Percentiles rank a stretch among this genome's conserved stretches.
These are phyloP conservation scores for Mylabris sibirica DNA, from an alignment of 2,888 invertebrate species.

Conservation along the genomic window DNA sequence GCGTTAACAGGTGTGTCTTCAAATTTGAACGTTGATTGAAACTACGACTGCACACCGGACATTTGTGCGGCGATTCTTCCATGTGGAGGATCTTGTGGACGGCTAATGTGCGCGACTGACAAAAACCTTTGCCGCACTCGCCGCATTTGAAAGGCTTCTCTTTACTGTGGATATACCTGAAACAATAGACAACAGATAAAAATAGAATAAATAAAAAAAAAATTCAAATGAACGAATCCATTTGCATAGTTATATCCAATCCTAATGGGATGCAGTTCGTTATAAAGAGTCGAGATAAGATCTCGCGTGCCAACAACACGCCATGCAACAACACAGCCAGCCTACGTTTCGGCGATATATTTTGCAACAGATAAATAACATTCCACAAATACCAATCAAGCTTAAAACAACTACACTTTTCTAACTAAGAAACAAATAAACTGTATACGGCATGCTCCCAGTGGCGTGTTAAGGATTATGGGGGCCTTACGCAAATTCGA, in stretches of 20 bases:
- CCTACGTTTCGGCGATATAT: slow-evolving; percentile 8
- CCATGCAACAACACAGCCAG: background rate
- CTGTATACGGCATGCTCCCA: no score
- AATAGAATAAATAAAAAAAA: background rate
- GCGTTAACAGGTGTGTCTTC: slow-evolving; percentile 90
- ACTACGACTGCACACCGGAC: slow-evolving; percentile 88
- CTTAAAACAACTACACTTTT: background rate
- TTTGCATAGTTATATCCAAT: slow-evolving; percentile 29
- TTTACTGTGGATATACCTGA: slow-evolving; percentile 96
- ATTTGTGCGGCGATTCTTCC: slow-evolving; percentile 94
- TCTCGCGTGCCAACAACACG: slow-evolving; percentile 12
- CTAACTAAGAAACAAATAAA: background rate
- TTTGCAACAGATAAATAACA: slow-evolving; percentile 14
- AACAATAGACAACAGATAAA: slow-evolving; percentile 49
- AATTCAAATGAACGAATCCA: slow-evolving; percentile 14
- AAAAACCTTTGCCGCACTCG: slow-evolving; percentile 97
- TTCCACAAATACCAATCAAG: background rate
- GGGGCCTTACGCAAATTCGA: no score
- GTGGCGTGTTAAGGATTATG: no score
- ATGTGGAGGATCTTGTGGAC: slow-evolving; percentile 95
- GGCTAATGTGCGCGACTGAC: slow-evolving; percentile 93
- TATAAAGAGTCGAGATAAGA: slow-evolving; percentile 5
- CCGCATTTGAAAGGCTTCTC: slow-evolving; percentile 97
- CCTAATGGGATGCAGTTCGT: slow-evolving; percentile 26
- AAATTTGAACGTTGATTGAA: slow-evolving; percentile 93